A percentile compares a stretch with the other conserved stretches of the same genome.
Conservation (phyloP, 2,113 vertebrate species). For the Microcebus tavaratra region DNA sequence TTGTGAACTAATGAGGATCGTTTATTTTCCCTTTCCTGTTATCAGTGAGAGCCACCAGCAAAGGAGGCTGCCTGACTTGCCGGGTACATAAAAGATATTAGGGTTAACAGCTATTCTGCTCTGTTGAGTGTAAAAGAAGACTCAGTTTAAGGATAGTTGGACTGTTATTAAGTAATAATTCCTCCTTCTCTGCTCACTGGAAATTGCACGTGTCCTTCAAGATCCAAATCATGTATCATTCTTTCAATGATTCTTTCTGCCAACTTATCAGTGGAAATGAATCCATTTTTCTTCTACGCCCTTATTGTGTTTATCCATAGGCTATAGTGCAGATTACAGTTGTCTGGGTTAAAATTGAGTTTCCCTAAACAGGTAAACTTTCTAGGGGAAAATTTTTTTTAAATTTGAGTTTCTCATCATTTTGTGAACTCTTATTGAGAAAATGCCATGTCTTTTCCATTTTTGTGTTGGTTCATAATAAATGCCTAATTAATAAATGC, state of each 20-base stretch:
- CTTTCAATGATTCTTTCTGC: neutral
- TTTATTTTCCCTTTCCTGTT: constrained; percentile 38
- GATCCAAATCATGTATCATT: neutral
- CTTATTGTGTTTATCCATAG: neutral
- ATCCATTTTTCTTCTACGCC: neutral
- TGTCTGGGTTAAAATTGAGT: neutral
- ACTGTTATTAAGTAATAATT: neutral
- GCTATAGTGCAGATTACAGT: neutral
- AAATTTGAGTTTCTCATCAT: neutral
- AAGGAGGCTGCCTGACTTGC: neutral
- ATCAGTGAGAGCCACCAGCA: neutral
- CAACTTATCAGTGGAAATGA: neutral
- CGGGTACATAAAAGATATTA: neutral
- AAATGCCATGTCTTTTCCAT: neutral
- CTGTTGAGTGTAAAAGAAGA: neutral
- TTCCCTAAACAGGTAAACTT: neutral
- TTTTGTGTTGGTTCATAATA: neutral
- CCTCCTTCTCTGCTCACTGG: neutral
- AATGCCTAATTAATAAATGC: neutral
- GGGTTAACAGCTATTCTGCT: neutral
- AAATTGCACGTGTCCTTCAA: neutral
- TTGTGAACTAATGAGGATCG: neutral
- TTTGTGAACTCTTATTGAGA: neutral
- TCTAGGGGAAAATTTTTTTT: too few relatives aligned
- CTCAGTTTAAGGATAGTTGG: neutral